phyloP scores from a whole-genome alignment of 2,113 vertebrate genomes.

The Microtus richardsoni region DNA sequence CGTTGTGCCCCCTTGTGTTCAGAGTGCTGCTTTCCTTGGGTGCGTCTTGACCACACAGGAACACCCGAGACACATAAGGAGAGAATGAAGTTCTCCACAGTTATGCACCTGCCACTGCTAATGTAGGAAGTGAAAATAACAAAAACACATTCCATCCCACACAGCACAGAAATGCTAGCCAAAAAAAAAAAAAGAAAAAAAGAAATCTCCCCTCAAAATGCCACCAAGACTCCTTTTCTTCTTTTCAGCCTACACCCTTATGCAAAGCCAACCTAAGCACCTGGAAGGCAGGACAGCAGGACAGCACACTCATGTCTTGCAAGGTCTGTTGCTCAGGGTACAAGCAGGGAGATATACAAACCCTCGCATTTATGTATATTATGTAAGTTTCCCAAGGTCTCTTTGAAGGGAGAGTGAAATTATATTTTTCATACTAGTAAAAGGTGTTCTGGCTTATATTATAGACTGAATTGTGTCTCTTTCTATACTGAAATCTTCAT shows the following conservation, averaged over 20 bases:
- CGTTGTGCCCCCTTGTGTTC: slow-evolving; percentile 68
- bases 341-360: background rate
- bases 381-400: background rate
- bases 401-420: background rate
- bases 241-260: slow-evolving; percentile 46
- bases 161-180: slow-evolving; percentile 54
- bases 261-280: slow-evolving; percentile 16
- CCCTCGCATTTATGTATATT: background rate
- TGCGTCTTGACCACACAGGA: slow-evolving; percentile 65
- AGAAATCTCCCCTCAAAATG: slow-evolving; percentile 63
- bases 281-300: background rate
- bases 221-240: slow-evolving; percentile 25
- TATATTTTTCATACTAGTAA: background rate
- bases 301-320: background rate
- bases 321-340: background rate
- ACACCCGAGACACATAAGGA: background rate
- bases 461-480: background rate
- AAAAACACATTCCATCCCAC: slow-evolving; percentile 39
- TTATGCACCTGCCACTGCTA: slow-evolving; percentile 70
- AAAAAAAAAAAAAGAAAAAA: slow-evolving; percentile 56
- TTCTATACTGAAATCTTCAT: background rate
- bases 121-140: slow-evolving; percentile 77
- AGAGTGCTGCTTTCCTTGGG: background rate
- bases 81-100: slow-evolving; percentile 66
- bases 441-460: background rate